phyloP scores from a whole-genome alignment of 2,888 invertebrate genomes.

The Diabrotica balteata region DNA sequence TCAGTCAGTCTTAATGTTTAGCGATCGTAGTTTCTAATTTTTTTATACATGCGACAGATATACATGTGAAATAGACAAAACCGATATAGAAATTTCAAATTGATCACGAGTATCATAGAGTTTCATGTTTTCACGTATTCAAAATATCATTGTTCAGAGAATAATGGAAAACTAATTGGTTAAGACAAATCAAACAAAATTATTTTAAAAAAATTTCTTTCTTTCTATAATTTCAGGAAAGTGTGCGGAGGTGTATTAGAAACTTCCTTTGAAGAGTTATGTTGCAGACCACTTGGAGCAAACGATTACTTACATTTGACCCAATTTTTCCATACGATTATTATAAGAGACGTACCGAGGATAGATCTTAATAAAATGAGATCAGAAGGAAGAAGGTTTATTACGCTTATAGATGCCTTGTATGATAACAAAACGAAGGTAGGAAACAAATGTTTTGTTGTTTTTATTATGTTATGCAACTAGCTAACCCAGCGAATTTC shows the following conservation, averaged over 20 bases:
- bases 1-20: no score
- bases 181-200: background rate
- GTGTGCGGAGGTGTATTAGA: slow-evolving; percentile 94
- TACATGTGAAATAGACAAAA: no score
- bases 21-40: no score
- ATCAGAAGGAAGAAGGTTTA: slow-evolving; percentile 93
- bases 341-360: slow-evolving; percentile 88
- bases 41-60: no score
- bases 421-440: slow-evolving; percentile 88
- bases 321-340: slow-evolving; percentile 93
- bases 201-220: background rate
- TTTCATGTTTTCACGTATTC: no score
- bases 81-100: no score
- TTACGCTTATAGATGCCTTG: slow-evolving; percentile 94
- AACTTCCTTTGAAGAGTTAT: slow-evolving; percentile 87
- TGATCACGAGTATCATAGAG: no score
- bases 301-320: slow-evolving; percentile 93
- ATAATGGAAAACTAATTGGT: no score
- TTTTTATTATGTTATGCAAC: no score
- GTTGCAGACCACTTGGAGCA: slow-evolving; percentile 90
- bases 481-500: background rate
- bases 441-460: background rate
- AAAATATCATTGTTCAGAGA: no score
- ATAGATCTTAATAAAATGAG: slow-evolving; percentile 75
- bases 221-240: slow-evolving; percentile 68